Conservation (phyloP, 2,113 vertebrate genomes). For the Xenotilapia leptura region DNA sequence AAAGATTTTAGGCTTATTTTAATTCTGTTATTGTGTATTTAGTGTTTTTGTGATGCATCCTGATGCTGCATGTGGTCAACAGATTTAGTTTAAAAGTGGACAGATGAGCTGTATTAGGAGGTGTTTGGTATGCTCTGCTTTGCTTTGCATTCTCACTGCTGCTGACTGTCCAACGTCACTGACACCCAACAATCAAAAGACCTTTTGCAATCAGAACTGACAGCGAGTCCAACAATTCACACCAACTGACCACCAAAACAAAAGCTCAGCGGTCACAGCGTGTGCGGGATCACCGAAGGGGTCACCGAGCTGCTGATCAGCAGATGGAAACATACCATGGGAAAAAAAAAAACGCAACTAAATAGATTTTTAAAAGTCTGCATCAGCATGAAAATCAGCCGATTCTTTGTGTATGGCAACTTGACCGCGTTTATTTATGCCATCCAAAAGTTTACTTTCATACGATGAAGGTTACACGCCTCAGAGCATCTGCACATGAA, state of each 20-base stretch:
- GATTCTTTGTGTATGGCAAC: neutral
- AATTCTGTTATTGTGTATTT: neutral
- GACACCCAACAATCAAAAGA: conserved; percentile 40
- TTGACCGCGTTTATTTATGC: neutral
- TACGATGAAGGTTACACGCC: neutral
- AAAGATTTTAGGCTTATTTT: neutral
- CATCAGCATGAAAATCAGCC: neutral
- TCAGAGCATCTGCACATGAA: neutral
- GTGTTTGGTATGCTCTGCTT: neutral
- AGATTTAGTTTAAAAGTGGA: neutral
- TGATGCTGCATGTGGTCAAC: neutral
- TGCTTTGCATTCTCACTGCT: conserved; percentile 3
- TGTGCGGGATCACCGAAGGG: neutral
- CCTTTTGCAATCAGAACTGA: conserved; percentile 16
- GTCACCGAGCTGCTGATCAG: neutral
- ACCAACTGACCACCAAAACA: neutral
- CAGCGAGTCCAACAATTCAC: conserved; percentile 13
- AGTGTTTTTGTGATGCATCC: neutral
- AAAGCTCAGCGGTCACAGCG: neutral
- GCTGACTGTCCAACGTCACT: conserved; percentile 22
- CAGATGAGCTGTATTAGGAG: neutral
- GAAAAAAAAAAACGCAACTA: neutral
- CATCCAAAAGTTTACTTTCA: neutral
- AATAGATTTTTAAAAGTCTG: neutral
- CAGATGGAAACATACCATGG: neutral